Percentiles rank a stretch among this genome's conserved stretches.
Evolutionary conservation across 2,888 invertebrate species (phyloP).

Genomic region (Smittia sp.): DNA sequence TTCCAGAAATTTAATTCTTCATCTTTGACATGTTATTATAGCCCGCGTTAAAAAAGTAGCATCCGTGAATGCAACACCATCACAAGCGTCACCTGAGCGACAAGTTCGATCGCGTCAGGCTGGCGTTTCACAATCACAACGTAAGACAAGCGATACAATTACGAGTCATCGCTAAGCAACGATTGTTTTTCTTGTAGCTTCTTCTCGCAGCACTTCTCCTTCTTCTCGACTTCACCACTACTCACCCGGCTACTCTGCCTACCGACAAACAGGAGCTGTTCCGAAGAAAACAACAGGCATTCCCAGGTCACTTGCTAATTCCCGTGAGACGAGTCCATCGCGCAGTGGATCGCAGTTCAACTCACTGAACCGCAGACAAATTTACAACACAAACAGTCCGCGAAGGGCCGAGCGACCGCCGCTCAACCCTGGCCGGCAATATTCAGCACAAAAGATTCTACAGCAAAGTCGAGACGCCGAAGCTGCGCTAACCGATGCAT

Average conservation of each 20-base stretch:
- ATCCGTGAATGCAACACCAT: slow-evolving; percentile 48
- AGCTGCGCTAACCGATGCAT: slow-evolving; percentile 71
- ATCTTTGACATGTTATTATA: slow-evolving; percentile 46
- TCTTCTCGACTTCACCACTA: slow-evolving; percentile 78
- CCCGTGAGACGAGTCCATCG: slow-evolving; percentile 66
- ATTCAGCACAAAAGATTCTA: slow-evolving; percentile 78
- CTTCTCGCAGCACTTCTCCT: slow-evolving; percentile 90
- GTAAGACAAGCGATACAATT: slow-evolving; percentile 58
- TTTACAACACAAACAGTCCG: slow-evolving; percentile 46
- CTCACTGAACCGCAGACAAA: slow-evolving; percentile 44
- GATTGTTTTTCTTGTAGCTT: slow-evolving; percentile 59
- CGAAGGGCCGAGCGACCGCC: slow-evolving; percentile 57
- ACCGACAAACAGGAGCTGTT: slow-evolving; percentile 55
- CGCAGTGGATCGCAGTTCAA: slow-evolving; percentile 46
- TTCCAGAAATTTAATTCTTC: slow-evolving; percentile 9
- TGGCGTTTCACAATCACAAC: slow-evolving; percentile 89
- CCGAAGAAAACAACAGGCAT: slow-evolving; percentile 66
- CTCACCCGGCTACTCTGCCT: slow-evolving; percentile 55
- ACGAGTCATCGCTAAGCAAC: neutral
- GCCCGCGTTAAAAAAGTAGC: slow-evolving; percentile 67
- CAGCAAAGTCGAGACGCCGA: slow-evolving; percentile 88
- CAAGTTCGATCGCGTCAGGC: slow-evolving; percentile 62
- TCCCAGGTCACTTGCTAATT: slow-evolving; percentile 66
- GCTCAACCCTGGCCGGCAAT: slow-evolving; percentile 58
- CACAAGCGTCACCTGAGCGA: slow-evolving; percentile 59